Evolutionary conservation across 37 sponge, comb jelly and placozoan genomes (phyloP).

Genomic region (Diacarnus erythraeanus): DNA sequence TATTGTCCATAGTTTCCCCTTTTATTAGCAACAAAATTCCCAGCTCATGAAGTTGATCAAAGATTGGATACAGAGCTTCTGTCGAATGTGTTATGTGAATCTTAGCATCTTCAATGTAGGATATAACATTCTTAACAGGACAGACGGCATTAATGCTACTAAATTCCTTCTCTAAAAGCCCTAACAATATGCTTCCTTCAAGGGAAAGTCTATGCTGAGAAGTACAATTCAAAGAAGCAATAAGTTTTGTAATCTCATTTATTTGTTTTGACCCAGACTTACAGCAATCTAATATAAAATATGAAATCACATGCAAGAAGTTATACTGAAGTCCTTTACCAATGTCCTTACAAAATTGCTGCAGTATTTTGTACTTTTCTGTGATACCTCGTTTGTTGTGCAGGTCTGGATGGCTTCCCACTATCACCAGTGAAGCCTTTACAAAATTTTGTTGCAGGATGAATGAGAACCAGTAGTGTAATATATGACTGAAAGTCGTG

Average conservation of each 20-base stretch:
- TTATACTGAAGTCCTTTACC: no score
- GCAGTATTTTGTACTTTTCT: not conserved
- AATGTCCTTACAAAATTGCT: not conserved
- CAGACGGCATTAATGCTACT: not conserved
- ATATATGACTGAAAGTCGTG: not conserved
- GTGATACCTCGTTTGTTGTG: no score
- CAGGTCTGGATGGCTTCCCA: conserved; percentile 32
- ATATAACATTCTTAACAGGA: not conserved
- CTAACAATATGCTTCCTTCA: not conserved
- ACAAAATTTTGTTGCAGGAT: not conserved
- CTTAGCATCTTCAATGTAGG: not conserved
- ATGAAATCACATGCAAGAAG: not conserved
- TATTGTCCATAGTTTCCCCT: not conserved
- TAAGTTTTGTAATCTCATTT: not conserved
- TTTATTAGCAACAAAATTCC: conserved; percentile 6
- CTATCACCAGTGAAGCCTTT: not conserved
- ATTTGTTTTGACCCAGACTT: not conserved
- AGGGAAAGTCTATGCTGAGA: not conserved
- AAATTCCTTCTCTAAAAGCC: conserved; percentile 17
- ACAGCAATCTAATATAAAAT: not conserved
- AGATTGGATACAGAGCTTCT: not conserved
- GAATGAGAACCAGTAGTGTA: conserved; percentile 34
- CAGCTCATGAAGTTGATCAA: conserved; percentile 6
- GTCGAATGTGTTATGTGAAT: not conserved
- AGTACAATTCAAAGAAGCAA: not conserved